Base-by-base conservation (phyloP, 2,113 vertebrate species). In the Sterrhoptilus dennistouni region DNA sequence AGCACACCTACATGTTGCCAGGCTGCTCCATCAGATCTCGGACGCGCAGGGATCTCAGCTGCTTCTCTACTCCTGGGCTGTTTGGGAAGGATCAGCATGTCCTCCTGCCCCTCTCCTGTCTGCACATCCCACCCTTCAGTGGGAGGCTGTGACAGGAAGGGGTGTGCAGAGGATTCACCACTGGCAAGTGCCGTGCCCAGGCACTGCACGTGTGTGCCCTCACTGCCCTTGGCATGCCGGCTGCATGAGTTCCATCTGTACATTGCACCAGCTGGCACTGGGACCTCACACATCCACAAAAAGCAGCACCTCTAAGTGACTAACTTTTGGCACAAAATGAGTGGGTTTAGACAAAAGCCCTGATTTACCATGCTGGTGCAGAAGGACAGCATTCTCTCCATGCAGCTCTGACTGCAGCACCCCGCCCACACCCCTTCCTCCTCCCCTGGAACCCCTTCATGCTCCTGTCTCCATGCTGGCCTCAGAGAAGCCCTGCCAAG, bases 21-120 rank as follows among this genome's bases (percentile, higher is more conserved):
- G 3, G 36, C 27, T 3, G 5, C 63, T 45, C 68, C 38, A 5
- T 2, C 14, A 4, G 8, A 2, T 1, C 22, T 21, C 1, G 2
- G 11, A 33, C 24, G 40, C 1, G 0, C 10, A 17, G 4, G 8
- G 29, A 13, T 2, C 4, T 12, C 35, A 86, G 44, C 24, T 5
- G 12, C 33, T 17, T 36, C 29, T 35, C 1, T 0, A 1, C 18
- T 66, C 44, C 60, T 31, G 54, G 33, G 44, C 40, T 4, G 0
- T 10, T 36, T 42, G 19, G 23, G 56, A 15, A 77, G 35, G 33
- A 44, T 22, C 40, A 27, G n/a, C 31, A 14, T 1, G 8, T 23
- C 6, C 49, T 27, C 23, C 18, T 50, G 28, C 14, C 33, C 28
- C 54, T 63, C 18, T 66, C 8, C 2, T 3, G 1, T 6, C 60